Evolutionary conservation across 2,888 invertebrate genomes (phyloP).

Genomic region (Sceliomorpha sp.): DNA sequence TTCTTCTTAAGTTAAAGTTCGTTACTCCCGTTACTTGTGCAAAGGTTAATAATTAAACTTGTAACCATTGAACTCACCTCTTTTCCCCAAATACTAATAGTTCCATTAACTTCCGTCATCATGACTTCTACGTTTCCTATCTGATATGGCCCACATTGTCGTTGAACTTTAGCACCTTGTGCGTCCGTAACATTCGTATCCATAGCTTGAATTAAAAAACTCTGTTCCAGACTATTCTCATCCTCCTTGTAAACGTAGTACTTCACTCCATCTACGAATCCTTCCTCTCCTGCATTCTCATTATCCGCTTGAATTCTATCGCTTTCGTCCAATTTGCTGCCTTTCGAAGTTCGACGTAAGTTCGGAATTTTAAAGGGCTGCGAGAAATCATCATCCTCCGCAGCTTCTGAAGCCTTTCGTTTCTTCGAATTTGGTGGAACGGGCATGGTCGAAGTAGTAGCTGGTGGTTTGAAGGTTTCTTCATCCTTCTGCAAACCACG

Average conservation of each 20-base stretch:
- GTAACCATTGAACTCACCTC: constrained; percentile 65
- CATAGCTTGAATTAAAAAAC: constrained; percentile 73
- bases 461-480: constrained; percentile 5
- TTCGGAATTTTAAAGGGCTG: constrained; percentile 72
- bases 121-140: constrained; percentile 74
- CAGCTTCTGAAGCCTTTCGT: constrained; percentile 70
- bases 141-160: constrained; percentile 76
- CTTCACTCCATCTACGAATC: constrained; percentile 68
- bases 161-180: constrained; percentile 36
- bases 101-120: constrained; percentile 77
- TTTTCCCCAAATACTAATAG: constrained; percentile 78
- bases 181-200: constrained; percentile 52
- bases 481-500: constrained; percentile 59
- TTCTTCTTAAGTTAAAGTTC: background rate
- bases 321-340: constrained; percentile 23
- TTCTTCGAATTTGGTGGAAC: constrained; percentile 64
- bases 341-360: constrained; percentile 23
- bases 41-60: no score
- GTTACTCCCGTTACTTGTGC: no score
- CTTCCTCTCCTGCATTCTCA: constrained; percentile 46
- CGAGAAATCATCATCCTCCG: constrained; percentile 55
- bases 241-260: constrained; percentile 73
- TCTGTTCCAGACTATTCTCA: constrained; percentile 67
- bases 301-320: constrained; percentile 26
- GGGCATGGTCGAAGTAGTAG: constrained; percentile 3